Percentiles rank a stretch among this genome's conserved stretches.
Conservation (phyloP, 2,888 invertebrate genomes). For the Yponomeuta sedellus region DNA sequence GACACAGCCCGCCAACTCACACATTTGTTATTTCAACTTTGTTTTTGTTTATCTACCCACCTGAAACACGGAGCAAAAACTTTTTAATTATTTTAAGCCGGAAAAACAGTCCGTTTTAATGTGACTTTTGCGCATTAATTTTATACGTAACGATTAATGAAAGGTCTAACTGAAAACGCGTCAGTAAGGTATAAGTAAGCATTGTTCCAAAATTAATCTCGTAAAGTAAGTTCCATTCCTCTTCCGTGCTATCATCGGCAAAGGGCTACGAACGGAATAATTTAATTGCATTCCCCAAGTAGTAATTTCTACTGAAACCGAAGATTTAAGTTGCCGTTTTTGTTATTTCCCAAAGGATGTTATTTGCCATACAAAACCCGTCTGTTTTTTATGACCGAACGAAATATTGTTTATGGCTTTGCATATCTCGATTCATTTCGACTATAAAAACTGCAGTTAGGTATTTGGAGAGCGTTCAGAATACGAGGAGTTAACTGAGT, state of each 20-base stretch:
- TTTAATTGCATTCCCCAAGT: neutral
- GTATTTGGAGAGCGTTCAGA: neutral
- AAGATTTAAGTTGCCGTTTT: neutral
- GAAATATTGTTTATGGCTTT: neutral
- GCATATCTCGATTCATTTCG: neutral
- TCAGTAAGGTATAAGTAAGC: neutral
- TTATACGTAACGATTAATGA: neutral
- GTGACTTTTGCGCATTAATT: neutral
- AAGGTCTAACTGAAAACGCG: neutral
- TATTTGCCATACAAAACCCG: neutral
- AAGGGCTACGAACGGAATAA: neutral
- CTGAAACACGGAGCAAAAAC: neutral
- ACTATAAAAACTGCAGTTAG: slow-evolving; percentile 1
- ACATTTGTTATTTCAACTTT: slow-evolving; percentile 8
- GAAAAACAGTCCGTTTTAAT: neutral
- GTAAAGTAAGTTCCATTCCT: neutral
- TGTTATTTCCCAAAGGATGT: neutral
- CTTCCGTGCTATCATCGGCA: neutral
- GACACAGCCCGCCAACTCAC: slow-evolving; percentile 1
- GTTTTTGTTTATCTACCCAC: neutral
- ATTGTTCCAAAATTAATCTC: neutral
- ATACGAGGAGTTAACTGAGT: slow-evolving; percentile 42
- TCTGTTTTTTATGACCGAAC: neutral
- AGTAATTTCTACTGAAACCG: neutral
- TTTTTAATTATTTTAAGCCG: neutral